Evolutionary conservation across 2,888 invertebrate species (phyloP), one percentile per base, ranked within the genome.

Genomic region (Neelides folsomi): DNA sequence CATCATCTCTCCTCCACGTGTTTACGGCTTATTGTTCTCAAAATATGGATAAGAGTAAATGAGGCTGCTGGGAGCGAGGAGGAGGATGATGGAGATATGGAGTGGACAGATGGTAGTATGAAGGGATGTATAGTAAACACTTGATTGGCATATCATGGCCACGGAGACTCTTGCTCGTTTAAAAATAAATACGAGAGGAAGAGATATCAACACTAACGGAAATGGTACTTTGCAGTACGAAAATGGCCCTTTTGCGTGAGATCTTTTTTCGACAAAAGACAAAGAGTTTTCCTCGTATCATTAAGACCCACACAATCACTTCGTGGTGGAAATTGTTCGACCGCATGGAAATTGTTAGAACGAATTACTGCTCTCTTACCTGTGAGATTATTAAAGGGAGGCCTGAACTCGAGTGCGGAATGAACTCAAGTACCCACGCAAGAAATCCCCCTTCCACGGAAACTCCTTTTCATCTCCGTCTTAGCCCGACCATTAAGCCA

Each of bases 211-310:
- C 34, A 35, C 43, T 19, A 46, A 41, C 53, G 53, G 53, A 53
- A 53, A 49, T 49, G 47, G 49, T 53, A 53, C 53, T 53, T 53
- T 53, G 46, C 52, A 40, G 48, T 49, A 35, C 49, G 36, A 56
- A 56, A 56, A 56, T 56, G 53, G 53, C 48, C 48, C 47, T 56
- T 53, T 56, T 49, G 56, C 56, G 56, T 56, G 56, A 49, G 47
- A 51, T 44, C 45, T 52, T 38, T 49, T 51, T 50, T 47, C 43
- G 37, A 47, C 47, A 35, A 46, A 50, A 52, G 47, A 43, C 46
- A 46, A 45, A 41, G 47, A 48, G 48, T 44, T 49, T 49, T 38
- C 49, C 43, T 49, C 49, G 37, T 43, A 44, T 49, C 49, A 49
- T 49, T 49, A 49, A 49, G 49, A 49, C 38, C 37, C 43, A 53